These are phyloP conservation scores for Invenusta paracnida DNA, from an alignment of 2,888 invertebrate species.

Conservation along the genomic window DNA sequence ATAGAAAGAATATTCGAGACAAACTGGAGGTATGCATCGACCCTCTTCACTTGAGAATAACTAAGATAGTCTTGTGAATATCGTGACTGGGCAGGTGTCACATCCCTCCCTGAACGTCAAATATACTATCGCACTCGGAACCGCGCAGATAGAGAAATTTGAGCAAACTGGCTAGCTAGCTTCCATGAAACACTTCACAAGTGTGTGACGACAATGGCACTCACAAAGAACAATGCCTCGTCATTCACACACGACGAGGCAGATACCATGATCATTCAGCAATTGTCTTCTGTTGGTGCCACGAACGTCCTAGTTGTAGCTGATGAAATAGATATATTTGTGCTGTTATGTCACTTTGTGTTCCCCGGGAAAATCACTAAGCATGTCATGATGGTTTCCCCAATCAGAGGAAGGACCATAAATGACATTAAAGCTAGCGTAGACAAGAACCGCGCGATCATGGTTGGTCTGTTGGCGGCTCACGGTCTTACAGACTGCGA, in stretches of 20 bases:
- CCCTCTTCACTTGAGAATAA: slow-evolving; percentile 8
- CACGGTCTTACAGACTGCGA: no score
- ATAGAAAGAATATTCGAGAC: slow-evolving; percentile 16
- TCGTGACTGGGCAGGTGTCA: slow-evolving; percentile 35
- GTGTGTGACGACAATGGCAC: slow-evolving; percentile 35
- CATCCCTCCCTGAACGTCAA: slow-evolving; percentile 1
- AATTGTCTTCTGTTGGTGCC: slow-evolving; percentile 28
- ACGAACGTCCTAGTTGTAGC: slow-evolving; percentile 25
- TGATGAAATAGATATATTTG: slow-evolving; percentile 35
- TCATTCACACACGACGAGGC: no score
- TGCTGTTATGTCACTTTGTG: neutral
- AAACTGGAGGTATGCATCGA: neutral
- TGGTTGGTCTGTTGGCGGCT: no score
- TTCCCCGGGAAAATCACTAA: no score
- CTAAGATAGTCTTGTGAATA: slow-evolving; percentile 34
- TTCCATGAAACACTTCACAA: slow-evolving; percentile 22
- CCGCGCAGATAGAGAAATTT: neutral
- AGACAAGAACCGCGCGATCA: no score
- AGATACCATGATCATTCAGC: no score
- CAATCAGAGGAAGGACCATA: no score
- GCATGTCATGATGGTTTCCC: neutral
- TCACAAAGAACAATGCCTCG: slow-evolving; percentile 39
- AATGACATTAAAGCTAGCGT: no score
- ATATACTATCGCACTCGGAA: neutral
- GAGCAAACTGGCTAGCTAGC: neutral